Conservation (phyloP, 2,888 invertebrate species). For the Zelleria hepariella region DNA sequence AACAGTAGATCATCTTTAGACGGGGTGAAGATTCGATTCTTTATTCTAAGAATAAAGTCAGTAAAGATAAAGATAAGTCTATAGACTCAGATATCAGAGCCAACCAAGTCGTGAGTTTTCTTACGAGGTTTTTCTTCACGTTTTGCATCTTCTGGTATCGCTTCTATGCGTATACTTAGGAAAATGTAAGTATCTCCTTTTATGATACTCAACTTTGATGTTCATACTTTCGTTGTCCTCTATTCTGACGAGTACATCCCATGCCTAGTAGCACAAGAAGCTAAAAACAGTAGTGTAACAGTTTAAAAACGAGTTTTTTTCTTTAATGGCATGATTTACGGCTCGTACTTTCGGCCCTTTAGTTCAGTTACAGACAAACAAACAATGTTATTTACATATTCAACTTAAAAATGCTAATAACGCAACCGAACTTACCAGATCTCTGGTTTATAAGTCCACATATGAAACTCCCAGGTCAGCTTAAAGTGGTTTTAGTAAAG, state of each 20-base stretch:
- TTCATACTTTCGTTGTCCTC: slow-evolving; percentile 3
- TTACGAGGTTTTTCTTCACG: no score
- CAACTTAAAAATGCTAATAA: slow-evolving; percentile 5
- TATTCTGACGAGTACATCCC: background rate
- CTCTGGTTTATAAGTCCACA: background rate
- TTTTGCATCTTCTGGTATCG: no score
- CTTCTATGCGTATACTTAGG: no score
- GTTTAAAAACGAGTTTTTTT: background rate
- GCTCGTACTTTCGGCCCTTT: slow-evolving; percentile 38
- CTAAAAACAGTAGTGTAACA: background rate
- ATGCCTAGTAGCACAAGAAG: background rate
- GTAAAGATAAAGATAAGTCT: no score
- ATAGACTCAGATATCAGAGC: no score
- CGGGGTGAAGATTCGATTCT: no score
- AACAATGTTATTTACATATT: slow-evolving; percentile 2
- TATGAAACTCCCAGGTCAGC: background rate
- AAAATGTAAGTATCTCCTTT: no score
- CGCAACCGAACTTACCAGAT: background rate
- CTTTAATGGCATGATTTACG: slow-evolving; percentile 26
- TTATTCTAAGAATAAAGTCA: no score
- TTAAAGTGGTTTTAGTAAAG: background rate
- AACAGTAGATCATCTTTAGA: no score
- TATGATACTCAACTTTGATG: slow-evolving; percentile 18
- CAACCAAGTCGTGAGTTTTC: no score
- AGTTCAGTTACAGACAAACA: slow-evolving; percentile 6